These are phyloP conservation scores for Euplagia quadripunctaria DNA, from an alignment of 2,888 invertebrate species.

Conservation along the genomic window DNA sequence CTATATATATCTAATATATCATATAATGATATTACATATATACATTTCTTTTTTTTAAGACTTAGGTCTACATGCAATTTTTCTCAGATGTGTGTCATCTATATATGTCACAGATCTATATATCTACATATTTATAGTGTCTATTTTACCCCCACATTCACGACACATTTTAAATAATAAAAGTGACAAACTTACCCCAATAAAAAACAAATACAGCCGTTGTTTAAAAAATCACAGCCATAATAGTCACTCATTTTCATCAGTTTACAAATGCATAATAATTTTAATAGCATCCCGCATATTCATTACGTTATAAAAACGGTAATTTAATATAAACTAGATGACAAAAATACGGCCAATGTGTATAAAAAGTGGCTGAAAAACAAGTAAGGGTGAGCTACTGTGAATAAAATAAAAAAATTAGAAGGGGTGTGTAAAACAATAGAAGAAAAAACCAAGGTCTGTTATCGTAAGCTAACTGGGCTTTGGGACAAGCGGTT, in stretches of 20 bases:
- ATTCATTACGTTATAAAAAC: constrained; percentile 83
- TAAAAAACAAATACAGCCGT: constrained; percentile 53
- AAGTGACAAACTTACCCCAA: constrained; percentile 20
- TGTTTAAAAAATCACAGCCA: constrained; percentile 60
- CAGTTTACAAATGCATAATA: constrained; percentile 72
- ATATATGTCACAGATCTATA: too few relatives aligned
- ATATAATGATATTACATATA: too few relatives aligned
- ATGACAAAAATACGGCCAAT: constrained; percentile 84
- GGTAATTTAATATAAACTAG: constrained; percentile 87
- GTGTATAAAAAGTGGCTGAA: constrained; percentile 74
- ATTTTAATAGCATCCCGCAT: constrained; percentile 78
- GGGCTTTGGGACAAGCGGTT: constrained; percentile 80
- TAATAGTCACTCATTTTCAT: constrained; percentile 80
- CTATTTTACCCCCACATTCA: neutral
- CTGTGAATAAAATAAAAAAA: constrained; percentile 65
- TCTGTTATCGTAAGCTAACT: constrained; percentile 77
- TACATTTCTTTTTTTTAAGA: too few relatives aligned
- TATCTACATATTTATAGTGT: too few relatives aligned
- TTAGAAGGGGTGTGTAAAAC: constrained; percentile 77
- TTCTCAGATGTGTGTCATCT: too few relatives aligned
- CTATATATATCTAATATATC: too few relatives aligned
- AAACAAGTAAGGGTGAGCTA: constrained; percentile 70
- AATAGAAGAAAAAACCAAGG: constrained; percentile 71
- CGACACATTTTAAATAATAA: neutral
- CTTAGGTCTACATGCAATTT: too few relatives aligned